phyloP scores from a whole-genome alignment of 2,888 invertebrate genomes.

The Hecatera dysodea region DNA sequence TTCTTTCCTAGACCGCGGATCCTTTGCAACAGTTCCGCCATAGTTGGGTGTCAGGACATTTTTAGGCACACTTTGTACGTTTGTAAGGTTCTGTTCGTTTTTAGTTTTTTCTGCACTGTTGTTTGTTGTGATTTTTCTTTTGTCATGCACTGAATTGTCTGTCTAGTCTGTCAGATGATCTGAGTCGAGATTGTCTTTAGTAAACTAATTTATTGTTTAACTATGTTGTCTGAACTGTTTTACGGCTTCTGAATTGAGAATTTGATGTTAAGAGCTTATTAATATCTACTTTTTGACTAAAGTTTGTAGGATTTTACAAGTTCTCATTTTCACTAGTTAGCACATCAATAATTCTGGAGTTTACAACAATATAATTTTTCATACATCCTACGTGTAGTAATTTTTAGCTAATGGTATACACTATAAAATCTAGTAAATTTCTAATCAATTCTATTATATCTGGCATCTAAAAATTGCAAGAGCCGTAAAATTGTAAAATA shows the following conservation, averaged over 20 bases:
- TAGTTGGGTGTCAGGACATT: slow-evolving; percentile 64
- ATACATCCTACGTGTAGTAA: too few relatives aligned
- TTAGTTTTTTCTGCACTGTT: neutral
- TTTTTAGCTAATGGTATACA: too few relatives aligned
- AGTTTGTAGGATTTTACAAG: neutral
- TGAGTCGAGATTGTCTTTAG: neutral
- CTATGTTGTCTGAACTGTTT: neutral
- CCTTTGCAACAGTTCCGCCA: slow-evolving; percentile 72
- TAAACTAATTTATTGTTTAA: neutral
- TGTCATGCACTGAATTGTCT: neutral
- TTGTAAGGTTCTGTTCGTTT: neutral
- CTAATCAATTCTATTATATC: too few relatives aligned
- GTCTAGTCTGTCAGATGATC: neutral
- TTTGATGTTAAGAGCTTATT: neutral
- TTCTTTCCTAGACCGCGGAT: slow-evolving; percentile 59
- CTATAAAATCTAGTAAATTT: too few relatives aligned
- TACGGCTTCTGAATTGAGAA: neutral
- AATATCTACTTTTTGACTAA: too few relatives aligned
- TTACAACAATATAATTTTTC: too few relatives aligned
- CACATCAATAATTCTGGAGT: too few relatives aligned
- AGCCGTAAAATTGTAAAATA: too few relatives aligned
- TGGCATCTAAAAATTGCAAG: too few relatives aligned
- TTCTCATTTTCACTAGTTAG: neutral
- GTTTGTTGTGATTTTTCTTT: neutral
- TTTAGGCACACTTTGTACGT: slow-evolving; percentile 8